Evolutionary conservation across 2,113 vertebrate species (phyloP), one percentile per base, ranked within the genome.

Genomic region (Rhagologus leucostigma): DNA sequence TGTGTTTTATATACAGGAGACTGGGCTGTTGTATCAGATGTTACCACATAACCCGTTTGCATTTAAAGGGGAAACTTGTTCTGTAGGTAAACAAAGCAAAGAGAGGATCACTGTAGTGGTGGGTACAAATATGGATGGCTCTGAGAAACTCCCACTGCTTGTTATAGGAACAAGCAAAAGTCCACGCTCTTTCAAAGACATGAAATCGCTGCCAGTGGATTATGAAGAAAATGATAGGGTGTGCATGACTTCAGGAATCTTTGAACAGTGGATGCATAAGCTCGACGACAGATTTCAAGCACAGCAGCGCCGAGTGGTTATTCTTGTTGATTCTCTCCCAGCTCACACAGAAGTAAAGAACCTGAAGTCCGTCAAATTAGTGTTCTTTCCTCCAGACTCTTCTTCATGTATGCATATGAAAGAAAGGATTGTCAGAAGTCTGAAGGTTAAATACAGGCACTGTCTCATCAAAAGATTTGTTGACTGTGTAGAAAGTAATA

Each of bases 71-170:
- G 96, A 98, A 95, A 94, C 91, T 11, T 97, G 91, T 81, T 98
- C 98, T 11, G 16, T 98, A 35, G 96, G 96, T 56, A 83, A 96
- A 68, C n/a, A 96, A 47, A 97, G 93, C 85, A 93, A 95, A 49
- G 97, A 98, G 78, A 97, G 96, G 71, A 47, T 98, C 86, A 98
- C 97, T 5, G 9, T 98, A 33, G 91, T 65, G 49, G 80, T 97
- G 37, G 97, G 97, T 50, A 18, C 95, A 21, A 98, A 98, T 50
- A 90, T 97, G 95, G 98, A 98, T 32, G 98, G 97, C 62, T 98
- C 98, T 1, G 98, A 98, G 93, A 98, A 98, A 69, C 97, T 98
- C 60, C 98, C 97, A 62, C 93, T 98, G 92, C 97, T 98, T 53
- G 10, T 98, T 59, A 95, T 98, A 80, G 98, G 98, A 39, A 97